Evolutionary conservation across 2,888 invertebrate genomes (phyloP), one percentile per base, ranked within the genome.

Genomic region (Lobophora halterata): DNA sequence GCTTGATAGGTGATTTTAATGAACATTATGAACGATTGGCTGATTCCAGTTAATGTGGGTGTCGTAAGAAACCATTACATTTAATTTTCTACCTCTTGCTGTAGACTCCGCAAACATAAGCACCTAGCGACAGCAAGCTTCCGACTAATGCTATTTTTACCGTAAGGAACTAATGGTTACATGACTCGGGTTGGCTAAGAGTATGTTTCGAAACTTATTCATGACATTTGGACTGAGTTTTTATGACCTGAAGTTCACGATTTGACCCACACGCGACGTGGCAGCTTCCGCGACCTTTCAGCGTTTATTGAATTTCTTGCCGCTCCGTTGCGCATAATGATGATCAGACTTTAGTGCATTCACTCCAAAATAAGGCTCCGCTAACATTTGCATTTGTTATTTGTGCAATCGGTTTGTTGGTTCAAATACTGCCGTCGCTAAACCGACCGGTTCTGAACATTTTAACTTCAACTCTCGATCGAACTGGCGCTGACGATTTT

Each of bases 11-110:
- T 45, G 43, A 27, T 31, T 41, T 30, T 28, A 43, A 46, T 40
- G 36, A 23, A 42, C 44, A 49, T 46, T 49, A 46, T 40, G 16
- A 35, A 45, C 46, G 46, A 43, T 40, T 40, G 40, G 33, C 32
- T 36, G 40, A 26, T 27, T 40, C 36, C 13, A 28, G 30, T 36
- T 33, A 26, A 29, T 34, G 32, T 34, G 25, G 24, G 16, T 36
- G 33, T 39, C 30, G 41, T 46, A 33, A 28, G 19, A 36, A 29
- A 44, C 32, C 13, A 28, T 41, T 12, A 26, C 30, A 26, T 31
- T 14, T 3, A 14, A 17, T 17, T 17, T 3, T 17, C n/a, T 17
- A 14, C 5, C 5, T 3, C 14, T 5, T 3, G 5, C 5, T 17
- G 17, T 17, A n/a, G 2, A 6, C n/a, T 17, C 2, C 5, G 17